Conservation (phyloP, 2,113 vertebrate genomes). For the Dicaeum eximium region DNA sequence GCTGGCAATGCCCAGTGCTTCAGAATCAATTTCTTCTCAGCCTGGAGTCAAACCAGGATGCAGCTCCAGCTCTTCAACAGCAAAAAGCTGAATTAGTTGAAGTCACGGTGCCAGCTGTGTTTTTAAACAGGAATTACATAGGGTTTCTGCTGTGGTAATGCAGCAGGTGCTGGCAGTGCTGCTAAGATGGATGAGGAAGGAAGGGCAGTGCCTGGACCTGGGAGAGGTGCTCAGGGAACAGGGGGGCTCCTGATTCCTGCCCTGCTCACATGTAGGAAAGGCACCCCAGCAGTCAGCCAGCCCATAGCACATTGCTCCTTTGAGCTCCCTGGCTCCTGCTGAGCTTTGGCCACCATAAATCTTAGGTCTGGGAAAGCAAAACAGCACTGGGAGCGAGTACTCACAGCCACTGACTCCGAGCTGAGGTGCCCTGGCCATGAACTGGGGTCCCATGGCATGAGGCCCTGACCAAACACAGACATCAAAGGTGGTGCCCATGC, state of each 20-base stretch:
- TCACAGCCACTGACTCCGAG: not conserved
- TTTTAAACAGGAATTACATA: not conserved
- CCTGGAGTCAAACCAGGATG: not conserved
- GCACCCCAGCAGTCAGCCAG: not conserved
- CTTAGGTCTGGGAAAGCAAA: not conserved
- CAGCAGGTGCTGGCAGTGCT: not conserved
- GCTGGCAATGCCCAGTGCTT: not conserved
- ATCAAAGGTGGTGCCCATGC: not conserved
- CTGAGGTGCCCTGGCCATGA: not conserved
- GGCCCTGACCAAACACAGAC: not conserved
- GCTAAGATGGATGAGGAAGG: not conserved
- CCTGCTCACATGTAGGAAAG: not conserved
- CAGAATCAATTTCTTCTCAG: not conserved
- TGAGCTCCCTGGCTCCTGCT: not conserved
- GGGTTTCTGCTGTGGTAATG: not conserved
- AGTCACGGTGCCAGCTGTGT: not conserved
- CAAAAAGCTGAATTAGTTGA: slow-evolving; percentile 1
- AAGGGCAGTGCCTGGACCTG: not conserved
- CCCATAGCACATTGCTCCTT: not conserved
- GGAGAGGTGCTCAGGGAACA: not conserved
- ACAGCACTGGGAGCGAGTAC: fast-evolving
- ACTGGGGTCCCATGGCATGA: not conserved
- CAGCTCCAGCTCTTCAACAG: not conserved
- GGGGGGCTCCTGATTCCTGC: not conserved
- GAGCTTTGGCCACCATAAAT: not conserved